Percentiles rank a stretch among this genome's conserved stretches.
phyloP scores from a whole-genome alignment of 2,113 vertebrate species.

The Noturus placidus region DNA sequence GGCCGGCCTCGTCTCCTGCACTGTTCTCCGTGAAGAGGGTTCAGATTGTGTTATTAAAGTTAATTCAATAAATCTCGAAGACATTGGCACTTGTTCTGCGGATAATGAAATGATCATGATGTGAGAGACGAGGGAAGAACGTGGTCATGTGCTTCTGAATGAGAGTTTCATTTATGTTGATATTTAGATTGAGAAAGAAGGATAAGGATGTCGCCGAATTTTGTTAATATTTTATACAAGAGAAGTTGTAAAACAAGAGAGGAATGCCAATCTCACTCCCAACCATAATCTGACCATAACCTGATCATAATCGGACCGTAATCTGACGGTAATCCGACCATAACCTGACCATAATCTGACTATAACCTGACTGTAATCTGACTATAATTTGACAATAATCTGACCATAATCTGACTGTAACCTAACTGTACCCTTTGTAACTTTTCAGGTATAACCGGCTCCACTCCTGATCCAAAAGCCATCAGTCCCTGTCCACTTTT shows the following conservation, averaged over 20 bases:
- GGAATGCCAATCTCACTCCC: background rate
- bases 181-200: background rate
- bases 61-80: constrained; percentile 68
- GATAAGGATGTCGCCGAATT: background rate
- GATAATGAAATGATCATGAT: constrained; percentile 59
- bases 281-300: background rate
- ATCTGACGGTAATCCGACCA: background rate
- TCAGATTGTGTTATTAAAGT: constrained; percentile 73
- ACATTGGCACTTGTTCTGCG: constrained; percentile 59
- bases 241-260: too few species aligned
- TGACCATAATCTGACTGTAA: background rate
- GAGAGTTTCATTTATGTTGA: background rate
- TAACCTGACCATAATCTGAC: background rate
- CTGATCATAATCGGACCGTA: background rate
- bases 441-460: background rate
- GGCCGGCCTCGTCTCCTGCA: constrained; percentile 57
- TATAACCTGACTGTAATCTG: background rate
- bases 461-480: background rate
- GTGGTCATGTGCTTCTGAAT: constrained; percentile 11
- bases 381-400: background rate
- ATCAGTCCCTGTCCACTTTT: background rate
- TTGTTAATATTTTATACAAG: too few species aligned
- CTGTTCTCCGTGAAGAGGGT: constrained; percentile 53
- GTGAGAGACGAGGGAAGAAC: constrained; percentile 36
- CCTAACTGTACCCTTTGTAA: background rate